Evolutionary conservation across 2,888 invertebrate species (phyloP).

Genomic region (Harpagoxenus sublaevis): DNA sequence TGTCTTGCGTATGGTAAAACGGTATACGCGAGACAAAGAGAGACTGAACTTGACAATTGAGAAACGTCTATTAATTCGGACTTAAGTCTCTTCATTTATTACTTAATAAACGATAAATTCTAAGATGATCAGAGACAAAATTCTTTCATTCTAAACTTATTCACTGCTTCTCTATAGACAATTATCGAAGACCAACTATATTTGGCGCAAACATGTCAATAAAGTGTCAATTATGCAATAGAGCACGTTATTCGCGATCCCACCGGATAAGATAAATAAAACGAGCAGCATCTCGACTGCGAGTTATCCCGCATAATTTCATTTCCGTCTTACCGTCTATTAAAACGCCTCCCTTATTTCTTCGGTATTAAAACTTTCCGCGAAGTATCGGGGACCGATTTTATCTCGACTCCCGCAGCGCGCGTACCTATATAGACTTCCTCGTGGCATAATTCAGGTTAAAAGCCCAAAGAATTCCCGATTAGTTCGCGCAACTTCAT

Average conservation of each 20-base stretch:
- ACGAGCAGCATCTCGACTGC: neutral
- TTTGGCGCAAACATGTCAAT: neutral
- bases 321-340: constrained; percentile 40
- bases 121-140: neutral
- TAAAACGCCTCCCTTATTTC: constrained; percentile 38
- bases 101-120: neutral
- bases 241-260: neutral
- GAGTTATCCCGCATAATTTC: constrained; percentile 17
- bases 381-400: constrained; percentile 41
- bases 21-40: too few species aligned
- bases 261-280: constrained; percentile 26
- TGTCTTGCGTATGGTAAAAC: too few species aligned
- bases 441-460: constrained; percentile 46
- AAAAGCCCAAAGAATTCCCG: constrained; percentile 45
- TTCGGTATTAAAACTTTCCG: constrained; percentile 34
- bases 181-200: neutral
- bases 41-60: too few species aligned
- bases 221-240: constrained; percentile 12
- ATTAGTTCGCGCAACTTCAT: constrained; percentile 52
- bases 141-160: neutral
- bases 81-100: neutral
- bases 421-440: constrained; percentile 18
- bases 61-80: too few species aligned
- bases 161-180: neutral
- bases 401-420: constrained; percentile 34